Evolutionary conservation across 2,113 vertebrate genomes (phyloP), one percentile per base, ranked within the genome.

Genomic region (Callospermophilus lateralis): DNA sequence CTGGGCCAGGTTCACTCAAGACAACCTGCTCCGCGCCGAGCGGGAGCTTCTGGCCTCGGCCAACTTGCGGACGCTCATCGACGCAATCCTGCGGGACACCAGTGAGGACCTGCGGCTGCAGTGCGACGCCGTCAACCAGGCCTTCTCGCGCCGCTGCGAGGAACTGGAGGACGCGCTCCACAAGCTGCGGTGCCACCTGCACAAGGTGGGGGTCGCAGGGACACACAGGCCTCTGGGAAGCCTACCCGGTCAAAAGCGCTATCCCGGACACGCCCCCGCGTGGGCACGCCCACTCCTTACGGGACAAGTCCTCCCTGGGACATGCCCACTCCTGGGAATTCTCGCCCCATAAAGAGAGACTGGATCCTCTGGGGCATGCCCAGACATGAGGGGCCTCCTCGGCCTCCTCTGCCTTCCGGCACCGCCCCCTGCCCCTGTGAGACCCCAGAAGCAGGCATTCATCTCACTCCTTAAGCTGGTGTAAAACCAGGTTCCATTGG

Each of bases 1-100:
- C 0, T 99, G 99, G 99, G 97, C 98, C 73, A 98, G 98, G 95
- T 99, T 99, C 96, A 99, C 98, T 2, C 99, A 98, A 8, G 99
- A 99, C 94, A 99, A 99, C 98, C 98, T 99, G 88, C 94, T 92
- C 4, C 98, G 96, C 20, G 99, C 99, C 0, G 94, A 99, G 53
- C 98, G 97, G 55, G 99, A 99, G 88, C 98, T 98, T 7, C 22
- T 98, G 96, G 98, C 99, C 3, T 99, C 99, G 0, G 77, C 78
- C 76, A 99, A 98, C 84, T 99, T 99, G 55, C 98, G 99, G 0
- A 72, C 94, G 13, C 97, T 99, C 79, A 98, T 99, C 34, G 98
- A 99, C 97, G 97, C 22, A 26, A 97, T 99, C 79, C 98, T 99
- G 73, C 98, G 95, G n/a, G 99, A 99, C 39, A 98, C 98, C 0